phyloP scores from a whole-genome alignment of 2,113 vertebrate genomes.

The Puntigrus tetrazona region DNA sequence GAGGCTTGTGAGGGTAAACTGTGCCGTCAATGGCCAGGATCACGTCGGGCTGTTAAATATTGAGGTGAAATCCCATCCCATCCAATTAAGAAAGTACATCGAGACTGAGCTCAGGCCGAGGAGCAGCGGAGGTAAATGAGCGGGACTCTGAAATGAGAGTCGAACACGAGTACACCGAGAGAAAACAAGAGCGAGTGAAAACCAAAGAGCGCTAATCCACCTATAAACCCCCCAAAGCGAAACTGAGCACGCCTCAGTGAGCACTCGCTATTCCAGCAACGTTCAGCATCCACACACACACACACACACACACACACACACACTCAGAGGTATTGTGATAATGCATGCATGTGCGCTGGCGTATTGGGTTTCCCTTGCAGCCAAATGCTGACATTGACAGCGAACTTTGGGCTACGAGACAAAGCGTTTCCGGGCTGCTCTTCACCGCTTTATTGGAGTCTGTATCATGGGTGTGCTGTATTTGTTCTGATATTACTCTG shows the following conservation, averaged over 20 bases:
- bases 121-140: constrained; percentile 3
- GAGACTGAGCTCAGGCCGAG: neutral
- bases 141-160: neutral
- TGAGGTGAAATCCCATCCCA: constrained; percentile 30
- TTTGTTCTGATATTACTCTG: too few species aligned
- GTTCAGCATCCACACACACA: constrained; percentile 12
- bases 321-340: neutral
- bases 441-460: constrained; percentile 2
- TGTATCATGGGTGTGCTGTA: too few species aligned
- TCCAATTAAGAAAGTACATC: neutral
- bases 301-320: neutral
- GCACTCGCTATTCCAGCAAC: constrained; percentile 50
- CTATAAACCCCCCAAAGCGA: constrained; percentile 36
- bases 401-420: constrained; percentile 3
- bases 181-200: neutral
- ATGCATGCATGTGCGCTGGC: constrained; percentile 1
- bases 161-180: neutral
- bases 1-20: neutral
- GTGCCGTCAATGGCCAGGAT: constrained; percentile 6
- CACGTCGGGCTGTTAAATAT: constrained; percentile 37
- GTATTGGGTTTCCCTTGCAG: constrained; percentile 45
- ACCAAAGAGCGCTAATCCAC: constrained; percentile 16
- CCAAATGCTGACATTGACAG: constrained; percentile 32
- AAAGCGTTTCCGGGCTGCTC: neutral
- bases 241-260: constrained; percentile 39